Conservation (phyloP, 2,888 invertebrate species). For the Acronicta aceris region DNA sequence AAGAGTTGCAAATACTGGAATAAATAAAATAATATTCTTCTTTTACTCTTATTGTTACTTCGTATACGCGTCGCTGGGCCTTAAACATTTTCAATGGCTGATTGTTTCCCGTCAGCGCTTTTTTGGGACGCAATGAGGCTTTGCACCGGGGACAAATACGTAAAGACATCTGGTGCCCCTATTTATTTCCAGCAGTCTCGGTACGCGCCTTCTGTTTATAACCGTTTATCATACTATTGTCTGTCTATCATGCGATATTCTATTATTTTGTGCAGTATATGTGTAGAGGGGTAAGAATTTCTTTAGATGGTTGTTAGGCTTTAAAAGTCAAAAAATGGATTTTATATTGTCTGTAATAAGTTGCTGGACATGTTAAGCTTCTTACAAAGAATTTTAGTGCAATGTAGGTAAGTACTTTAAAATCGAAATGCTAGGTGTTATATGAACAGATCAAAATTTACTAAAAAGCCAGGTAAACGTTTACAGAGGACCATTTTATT, state of each 20-base stretch:
- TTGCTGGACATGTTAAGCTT: neutral
- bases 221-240: neutral
- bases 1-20: neutral
- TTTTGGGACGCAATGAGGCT: conserved; percentile 20
- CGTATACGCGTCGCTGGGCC: neutral
- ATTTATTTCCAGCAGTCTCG: neutral
- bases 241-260: neutral
- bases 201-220: neutral
- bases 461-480: neutral
- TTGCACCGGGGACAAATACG: conserved; percentile 18
- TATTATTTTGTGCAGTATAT: neutral
- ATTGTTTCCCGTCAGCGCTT: conserved; percentile 42
- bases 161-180: conserved; percentile 21
- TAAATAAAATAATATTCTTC: neutral
- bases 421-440: conserved; percentile 24
- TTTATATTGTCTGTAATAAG: too few species aligned
- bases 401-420: conserved; percentile 28
- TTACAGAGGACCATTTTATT: neutral
- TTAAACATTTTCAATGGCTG: conserved; percentile 24
- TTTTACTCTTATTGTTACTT: conserved; percentile 4
- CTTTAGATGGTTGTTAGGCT: too few species aligned
- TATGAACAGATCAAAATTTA: conserved; percentile 6
- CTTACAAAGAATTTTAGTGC: conserved; percentile 19
- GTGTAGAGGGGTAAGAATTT: neutral
- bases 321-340: too few species aligned